phyloP scores from a whole-genome alignment of 1,140 invertebrate genomes.

The Schlechtendalia chinensis region DNA sequence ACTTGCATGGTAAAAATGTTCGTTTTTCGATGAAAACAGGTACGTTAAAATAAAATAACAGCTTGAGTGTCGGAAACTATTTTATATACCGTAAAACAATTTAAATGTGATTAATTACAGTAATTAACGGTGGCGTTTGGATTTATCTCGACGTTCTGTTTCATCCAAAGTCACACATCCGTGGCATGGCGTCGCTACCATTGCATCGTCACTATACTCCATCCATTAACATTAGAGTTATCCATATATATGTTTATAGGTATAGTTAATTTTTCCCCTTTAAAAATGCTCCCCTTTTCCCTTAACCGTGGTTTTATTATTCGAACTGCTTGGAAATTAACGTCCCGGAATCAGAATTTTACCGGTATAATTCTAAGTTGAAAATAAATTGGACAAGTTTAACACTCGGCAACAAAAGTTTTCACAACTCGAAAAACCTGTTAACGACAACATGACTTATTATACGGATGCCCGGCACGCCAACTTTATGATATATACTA shows the following conservation, averaged over 20 bases:
- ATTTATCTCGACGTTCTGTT: not conserved
- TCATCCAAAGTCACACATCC: not conserved
- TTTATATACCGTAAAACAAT: not conserved
- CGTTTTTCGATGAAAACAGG: not conserved
- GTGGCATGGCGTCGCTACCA: not conserved
- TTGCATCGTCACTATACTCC: too few relatives aligned
- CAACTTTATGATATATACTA: slow-evolving; percentile 46
- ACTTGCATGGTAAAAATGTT: too few relatives aligned
- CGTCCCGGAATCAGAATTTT: slow-evolving; percentile 35
- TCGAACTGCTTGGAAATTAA: slow-evolving; percentile 27
- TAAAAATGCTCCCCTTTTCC: not conserved
- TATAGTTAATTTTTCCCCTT: not conserved
- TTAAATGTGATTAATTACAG: not conserved
- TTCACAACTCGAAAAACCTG: slow-evolving; percentile 48
- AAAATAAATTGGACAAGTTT: slow-evolving; percentile 48
- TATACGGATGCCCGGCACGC: slow-evolving; percentile 28
- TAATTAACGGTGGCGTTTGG: not conserved
- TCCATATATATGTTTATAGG: not conserved
- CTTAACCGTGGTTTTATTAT: slow-evolving; percentile 18
- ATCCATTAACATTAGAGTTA: too few relatives aligned
- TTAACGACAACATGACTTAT: slow-evolving; percentile 50
- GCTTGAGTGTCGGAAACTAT: not conserved
- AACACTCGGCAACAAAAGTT: slow-evolving; percentile 43
- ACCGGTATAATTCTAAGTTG: slow-evolving; percentile 18
- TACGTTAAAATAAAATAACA: not conserved